A percentile compares a stretch with the other conserved stretches of the same genome.
phyloP scores from a whole-genome alignment of 2,113 vertebrate species.

The Protobothrops mucrosquamatus region DNA sequence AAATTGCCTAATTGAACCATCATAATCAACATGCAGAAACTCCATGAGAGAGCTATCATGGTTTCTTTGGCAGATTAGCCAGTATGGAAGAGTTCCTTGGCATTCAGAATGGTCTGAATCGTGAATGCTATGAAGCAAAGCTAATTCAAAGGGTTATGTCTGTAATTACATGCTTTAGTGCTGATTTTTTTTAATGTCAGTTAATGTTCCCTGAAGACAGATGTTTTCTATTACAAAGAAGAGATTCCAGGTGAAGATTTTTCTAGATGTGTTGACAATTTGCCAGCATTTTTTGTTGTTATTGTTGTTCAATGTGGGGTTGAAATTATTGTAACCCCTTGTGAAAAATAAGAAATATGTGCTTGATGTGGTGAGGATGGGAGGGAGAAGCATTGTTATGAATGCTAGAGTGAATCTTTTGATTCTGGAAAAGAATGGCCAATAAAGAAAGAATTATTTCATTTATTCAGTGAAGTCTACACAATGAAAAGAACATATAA shows the following conservation, averaged over 20 bases:
- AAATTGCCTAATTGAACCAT: neutral
- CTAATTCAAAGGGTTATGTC: slow-evolving; percentile 21
- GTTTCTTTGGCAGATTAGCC: slow-evolving; percentile 10
- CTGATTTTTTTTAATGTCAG: slow-evolving; percentile 49
- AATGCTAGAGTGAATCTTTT: slow-evolving; percentile 55
- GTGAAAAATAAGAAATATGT: slow-evolving; percentile 66
- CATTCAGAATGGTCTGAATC: neutral
- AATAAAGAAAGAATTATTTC: slow-evolving; percentile 39
- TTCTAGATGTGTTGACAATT: slow-evolving; percentile 65
- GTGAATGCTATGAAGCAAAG: neutral
- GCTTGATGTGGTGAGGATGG: slow-evolving; percentile 64
- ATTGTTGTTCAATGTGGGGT: slow-evolving; percentile 55
- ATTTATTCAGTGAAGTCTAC: slow-evolving; percentile 24
- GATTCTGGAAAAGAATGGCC: slow-evolving; percentile 53
- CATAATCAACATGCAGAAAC: neutral
- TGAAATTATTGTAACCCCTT: slow-evolving; percentile 65
- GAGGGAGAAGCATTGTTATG: slow-evolving; percentile 7
- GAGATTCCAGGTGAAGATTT: slow-evolving; percentile 70
- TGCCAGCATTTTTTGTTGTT: slow-evolving; percentile 56
- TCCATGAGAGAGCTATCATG: neutral
- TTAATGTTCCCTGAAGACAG: slow-evolving; percentile 59
- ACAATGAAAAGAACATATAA: neutral
- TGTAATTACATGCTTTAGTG: slow-evolving; percentile 12
- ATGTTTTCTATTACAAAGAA: slow-evolving; percentile 66
- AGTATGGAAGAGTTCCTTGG: neutral